phyloP scores from a whole-genome alignment of 2,113 vertebrate genomes.

The Thryonomys swinderianus region DNA sequence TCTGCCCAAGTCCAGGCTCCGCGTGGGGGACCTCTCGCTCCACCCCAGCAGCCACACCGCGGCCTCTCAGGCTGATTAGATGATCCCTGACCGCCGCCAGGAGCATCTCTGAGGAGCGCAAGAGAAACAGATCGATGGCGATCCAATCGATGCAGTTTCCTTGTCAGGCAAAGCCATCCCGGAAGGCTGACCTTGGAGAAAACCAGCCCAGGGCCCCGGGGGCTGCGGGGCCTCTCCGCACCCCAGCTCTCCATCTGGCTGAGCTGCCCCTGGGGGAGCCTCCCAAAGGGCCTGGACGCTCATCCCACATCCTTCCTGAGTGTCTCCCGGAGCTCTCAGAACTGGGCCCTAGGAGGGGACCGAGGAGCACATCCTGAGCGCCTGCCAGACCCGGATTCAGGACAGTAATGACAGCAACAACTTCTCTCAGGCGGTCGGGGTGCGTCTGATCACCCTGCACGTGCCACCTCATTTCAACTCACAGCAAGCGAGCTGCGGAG shows the following conservation, averaged over 20 bases:
- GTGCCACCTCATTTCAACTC: neutral
- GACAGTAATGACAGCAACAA: neutral
- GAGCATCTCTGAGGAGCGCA: neutral
- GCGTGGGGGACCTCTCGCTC: neutral
- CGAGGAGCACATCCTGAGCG: neutral
- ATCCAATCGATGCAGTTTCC: neutral
- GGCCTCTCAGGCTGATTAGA: neutral
- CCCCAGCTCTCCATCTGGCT: neutral
- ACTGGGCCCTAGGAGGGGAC: neutral
- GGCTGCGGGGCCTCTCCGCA: too few species aligned
- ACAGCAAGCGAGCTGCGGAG: too few species aligned
- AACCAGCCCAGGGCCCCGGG: neutral
- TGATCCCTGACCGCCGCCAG: neutral
- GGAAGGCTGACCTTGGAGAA: neutral
- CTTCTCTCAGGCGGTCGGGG: neutral
- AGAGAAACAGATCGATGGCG: neutral
- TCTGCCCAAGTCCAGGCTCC: neutral
- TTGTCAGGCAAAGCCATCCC: neutral
- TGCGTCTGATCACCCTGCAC: neutral
- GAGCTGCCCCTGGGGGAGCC: too few species aligned
- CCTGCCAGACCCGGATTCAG: neutral
- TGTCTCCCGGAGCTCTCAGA: neutral
- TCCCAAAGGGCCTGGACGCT: neutral
- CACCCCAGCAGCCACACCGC: accelerated
- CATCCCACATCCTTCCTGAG: neutral